Evolutionary conservation across 30 jellyfish, hydroid and myxozoan species (phyloP).

Genomic region (Rhopilema esculentum): DNA sequence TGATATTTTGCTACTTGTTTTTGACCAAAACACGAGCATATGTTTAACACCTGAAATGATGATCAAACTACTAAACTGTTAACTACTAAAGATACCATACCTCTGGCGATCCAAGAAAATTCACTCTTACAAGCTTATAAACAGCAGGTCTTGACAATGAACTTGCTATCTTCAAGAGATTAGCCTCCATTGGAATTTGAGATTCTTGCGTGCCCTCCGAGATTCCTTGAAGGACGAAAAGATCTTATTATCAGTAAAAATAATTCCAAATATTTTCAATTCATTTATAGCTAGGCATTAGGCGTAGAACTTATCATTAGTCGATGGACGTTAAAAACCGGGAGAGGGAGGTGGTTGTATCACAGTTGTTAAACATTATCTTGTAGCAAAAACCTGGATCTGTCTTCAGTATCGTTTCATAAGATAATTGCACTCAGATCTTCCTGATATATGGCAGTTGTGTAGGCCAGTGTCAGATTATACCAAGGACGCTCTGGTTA

Average conservation of each 20-base stretch:
- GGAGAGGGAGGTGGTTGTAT: no score
- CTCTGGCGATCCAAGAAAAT: conserved; percentile 80
- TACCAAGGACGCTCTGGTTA: no score
- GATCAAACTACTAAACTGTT: background rate
- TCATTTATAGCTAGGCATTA: no score
- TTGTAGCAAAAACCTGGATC: no score
- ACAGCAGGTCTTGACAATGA: conserved; percentile 45
- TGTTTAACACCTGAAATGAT: background rate
- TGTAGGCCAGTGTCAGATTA: no score
- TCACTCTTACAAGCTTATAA: conserved; percentile 54
- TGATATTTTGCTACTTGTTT: no score
- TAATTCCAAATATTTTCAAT: background rate
- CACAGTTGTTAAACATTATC: no score
- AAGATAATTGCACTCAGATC: no score
- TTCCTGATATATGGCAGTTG: no score
- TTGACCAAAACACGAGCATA: background rate
- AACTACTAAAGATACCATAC: background rate
- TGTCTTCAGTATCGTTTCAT: no score
- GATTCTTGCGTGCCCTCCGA: conserved; percentile 19
- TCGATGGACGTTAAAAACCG: no score
- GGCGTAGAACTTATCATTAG: no score
- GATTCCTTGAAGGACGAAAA: conserved; percentile 11
- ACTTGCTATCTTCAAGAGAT: conserved; percentile 24
- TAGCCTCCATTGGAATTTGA: conserved; percentile 69
- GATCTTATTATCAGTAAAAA: background rate